Base-by-base conservation (phyloP, 2,888 invertebrate species). In the Apodemia zela region DNA sequence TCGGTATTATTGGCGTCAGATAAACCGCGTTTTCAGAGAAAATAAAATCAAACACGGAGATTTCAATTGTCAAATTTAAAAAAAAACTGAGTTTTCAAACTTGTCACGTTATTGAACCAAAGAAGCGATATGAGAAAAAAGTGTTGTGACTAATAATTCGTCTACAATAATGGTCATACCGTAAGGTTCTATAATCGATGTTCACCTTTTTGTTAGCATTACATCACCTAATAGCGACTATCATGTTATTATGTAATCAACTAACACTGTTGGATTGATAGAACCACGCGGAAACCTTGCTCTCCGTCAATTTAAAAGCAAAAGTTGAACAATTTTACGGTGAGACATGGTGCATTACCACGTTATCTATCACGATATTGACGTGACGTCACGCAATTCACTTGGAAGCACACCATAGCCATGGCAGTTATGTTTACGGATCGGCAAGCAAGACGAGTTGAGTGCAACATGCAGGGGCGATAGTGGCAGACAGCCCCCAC, bases 381-480 rank as follows among this genome's bases (percentile, higher is more conserved):
- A 73, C 68, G 75, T 76, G 75, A 75, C 70, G 71, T 72, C 68
- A 69, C 65, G 68, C 69, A 73, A 74, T 72, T 76, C 73, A 76
- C 68, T 73, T 72, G 75, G 38, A 76, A 68, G 61, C 63, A 68
- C 66, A 65, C 65, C 57, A 68, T 64, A 65, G 66, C 60, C 65
- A 68, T 68, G 68, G 69, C 66, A 69, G 69, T 68, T 70, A 69
- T 73, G 59, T 35, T 51, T 61, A 76, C 76, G 75, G 77, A 71
- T 72, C 75, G 77, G 69, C 76, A 80, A 80, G 81, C 77, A 70
- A 68, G 69, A 68, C 68, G 71, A 71, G 70, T 73, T 79, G 81
- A 82, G 79, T 89, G 85, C 88, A 89, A 84, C 85, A 84, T 88
- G 89, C 89, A 89, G 71, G 73, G 73, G 73, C 71, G 72, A 71